phyloP scores from a whole-genome alignment of 2,797 vertebrate species.

The Bufotes viridis region DNA sequence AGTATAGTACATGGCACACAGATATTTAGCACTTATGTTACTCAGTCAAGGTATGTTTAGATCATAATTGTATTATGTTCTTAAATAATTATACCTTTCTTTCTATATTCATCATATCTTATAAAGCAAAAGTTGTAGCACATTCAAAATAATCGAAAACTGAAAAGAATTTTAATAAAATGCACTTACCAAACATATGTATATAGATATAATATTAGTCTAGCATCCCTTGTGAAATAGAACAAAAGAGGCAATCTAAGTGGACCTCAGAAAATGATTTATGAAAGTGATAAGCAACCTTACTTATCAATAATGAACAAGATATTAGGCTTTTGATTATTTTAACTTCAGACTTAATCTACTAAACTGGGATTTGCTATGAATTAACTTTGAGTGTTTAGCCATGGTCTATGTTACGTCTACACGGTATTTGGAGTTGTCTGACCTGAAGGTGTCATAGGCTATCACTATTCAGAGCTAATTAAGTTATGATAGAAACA shows the following conservation, averaged over 20 bases:
- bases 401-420: constrained; percentile 16
- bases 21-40: no score
- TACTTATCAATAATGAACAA: background rate
- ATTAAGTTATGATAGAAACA: constrained; percentile 40
- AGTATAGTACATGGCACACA: no score
- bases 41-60: no score
- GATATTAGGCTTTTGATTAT: background rate
- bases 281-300: background rate
- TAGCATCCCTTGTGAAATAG: background rate
- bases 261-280: no score
- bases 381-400: background rate
- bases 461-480: constrained; percentile 43
- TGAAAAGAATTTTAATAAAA: no score
- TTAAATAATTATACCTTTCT: no score
- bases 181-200: background rate
- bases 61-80: no score
- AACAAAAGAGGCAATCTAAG: no score
- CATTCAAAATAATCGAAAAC: no score
- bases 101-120: no score
- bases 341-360: background rate
- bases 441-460: background rate
- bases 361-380: background rate
- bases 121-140: no score
- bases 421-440: background rate
- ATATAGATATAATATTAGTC: background rate